Conservation (phyloP, 2,113 vertebrate species). For the Corythaixoides concolor region DNA sequence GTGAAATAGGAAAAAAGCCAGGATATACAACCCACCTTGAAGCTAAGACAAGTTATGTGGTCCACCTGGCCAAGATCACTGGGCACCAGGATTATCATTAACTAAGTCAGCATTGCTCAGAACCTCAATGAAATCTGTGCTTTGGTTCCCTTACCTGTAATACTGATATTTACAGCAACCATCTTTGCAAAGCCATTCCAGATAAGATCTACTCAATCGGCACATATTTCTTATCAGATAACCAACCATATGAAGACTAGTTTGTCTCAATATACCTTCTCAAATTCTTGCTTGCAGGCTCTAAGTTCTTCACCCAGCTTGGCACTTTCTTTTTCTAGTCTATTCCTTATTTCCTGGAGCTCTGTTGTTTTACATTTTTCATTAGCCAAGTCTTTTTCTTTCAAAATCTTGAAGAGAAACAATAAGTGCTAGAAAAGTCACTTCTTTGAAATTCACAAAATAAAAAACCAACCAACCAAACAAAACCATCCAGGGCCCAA, state of each 20-base stretch:
- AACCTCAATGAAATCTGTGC: background rate
- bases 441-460: background rate
- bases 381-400: conserved; percentile 85
- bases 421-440: background rate
- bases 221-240: background rate
- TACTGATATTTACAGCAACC: background rate
- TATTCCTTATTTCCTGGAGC: conserved; percentile 79
- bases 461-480: background rate
- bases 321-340: conserved; percentile 81
- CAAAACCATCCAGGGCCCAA: background rate
- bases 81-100: background rate
- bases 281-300: conserved; percentile 78
- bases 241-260: background rate
- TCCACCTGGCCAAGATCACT: background rate
- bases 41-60: background rate
- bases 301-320: conserved; percentile 84
- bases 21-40: background rate
- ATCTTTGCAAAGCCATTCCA: conserved; percentile 11
- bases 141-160: background rate
- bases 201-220: background rate
- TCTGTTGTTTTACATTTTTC: conserved; percentile 84
- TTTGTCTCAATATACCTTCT: conserved; percentile 81
- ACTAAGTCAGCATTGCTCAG: background rate
- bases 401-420: conserved; percentile 75
- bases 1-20: background rate